A percentile compares a stretch with the other conserved stretches of the same genome.
Evolutionary conservation across 2,797 vertebrate species (phyloP).

Genomic region (Pristis pectinata): DNA sequence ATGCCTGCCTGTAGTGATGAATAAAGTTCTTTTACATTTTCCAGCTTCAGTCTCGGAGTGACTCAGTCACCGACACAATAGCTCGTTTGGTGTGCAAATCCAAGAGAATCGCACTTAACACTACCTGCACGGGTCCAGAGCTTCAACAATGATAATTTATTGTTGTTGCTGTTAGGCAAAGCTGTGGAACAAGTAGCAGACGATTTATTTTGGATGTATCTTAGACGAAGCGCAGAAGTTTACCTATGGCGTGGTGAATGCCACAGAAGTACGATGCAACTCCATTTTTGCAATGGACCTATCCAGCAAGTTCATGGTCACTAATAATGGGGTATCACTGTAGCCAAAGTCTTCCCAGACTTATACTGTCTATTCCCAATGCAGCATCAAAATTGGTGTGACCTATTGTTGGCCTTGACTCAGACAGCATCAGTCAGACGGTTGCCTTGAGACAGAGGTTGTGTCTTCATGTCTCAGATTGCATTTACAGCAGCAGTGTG

Average conservation of each 20-base stretch:
- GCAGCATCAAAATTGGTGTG: not conserved
- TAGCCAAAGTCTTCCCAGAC: too few relatives aligned
- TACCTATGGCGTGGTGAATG: not conserved
- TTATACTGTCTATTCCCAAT: too few relatives aligned
- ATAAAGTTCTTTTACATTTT: too few relatives aligned
- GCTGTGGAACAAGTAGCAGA: not conserved
- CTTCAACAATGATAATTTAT: too few relatives aligned
- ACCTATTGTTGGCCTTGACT: not conserved
- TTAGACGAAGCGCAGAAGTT: not conserved
- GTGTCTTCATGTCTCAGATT: not conserved
- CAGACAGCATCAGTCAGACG: not conserved
- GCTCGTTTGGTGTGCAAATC: not conserved
- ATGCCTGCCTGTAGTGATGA: too few relatives aligned
- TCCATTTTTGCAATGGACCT: not conserved
- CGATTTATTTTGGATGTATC: not conserved
- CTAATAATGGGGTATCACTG: too few relatives aligned
- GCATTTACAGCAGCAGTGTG: not conserved
- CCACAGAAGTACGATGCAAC: not conserved
- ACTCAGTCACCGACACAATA: not conserved
- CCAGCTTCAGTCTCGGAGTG: too few relatives aligned
- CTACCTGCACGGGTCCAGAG: not conserved
- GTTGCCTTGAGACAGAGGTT: not conserved
- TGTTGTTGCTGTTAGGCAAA: too few relatives aligned
- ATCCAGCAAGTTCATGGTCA: too few relatives aligned
- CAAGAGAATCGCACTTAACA: not conserved